Evolutionary conservation across 2,113 vertebrate genomes (phyloP).

Genomic region (Hiodon tergisus): DNA sequence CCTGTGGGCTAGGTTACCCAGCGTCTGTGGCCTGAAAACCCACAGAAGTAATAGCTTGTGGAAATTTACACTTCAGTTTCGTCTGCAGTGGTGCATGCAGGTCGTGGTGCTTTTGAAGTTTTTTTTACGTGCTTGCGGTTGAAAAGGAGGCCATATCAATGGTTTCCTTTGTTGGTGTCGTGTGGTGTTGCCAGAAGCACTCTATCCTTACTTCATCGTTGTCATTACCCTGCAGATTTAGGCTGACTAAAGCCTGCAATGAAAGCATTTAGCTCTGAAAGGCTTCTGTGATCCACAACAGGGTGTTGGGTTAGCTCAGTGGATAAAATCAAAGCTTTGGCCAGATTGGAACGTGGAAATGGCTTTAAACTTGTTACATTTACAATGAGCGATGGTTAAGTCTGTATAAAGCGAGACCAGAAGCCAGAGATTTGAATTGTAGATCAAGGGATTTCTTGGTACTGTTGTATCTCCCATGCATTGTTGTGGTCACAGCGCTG

Average conservation of each 20-base stretch:
- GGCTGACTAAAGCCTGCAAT: not conserved
- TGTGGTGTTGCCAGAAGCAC: no score
- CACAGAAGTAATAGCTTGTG: no score
- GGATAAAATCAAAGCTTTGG: not conserved
- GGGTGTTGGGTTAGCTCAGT: not conserved
- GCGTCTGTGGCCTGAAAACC: no score
- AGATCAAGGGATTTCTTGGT: conserved; percentile 1
- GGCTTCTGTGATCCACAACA: not conserved
- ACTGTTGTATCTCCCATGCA: not conserved
- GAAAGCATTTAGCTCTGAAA: not conserved
- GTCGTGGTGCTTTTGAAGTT: no score
- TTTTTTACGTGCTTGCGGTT: no score
- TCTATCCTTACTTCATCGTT: no score
- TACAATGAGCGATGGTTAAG: not conserved
- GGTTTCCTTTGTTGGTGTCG: no score
- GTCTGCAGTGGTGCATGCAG: no score
- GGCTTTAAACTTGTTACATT: not conserved
- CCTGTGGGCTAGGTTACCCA: no score
- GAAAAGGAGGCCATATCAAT: no score
- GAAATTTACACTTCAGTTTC: no score
- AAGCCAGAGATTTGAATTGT: not conserved
- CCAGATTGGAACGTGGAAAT: not conserved
- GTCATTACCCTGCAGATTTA: no score
- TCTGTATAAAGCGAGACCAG: not conserved
- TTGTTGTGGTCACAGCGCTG: not conserved